Conservation (phyloP, 2,797 vertebrate genomes). For the Heliangelus exortis region DNA sequence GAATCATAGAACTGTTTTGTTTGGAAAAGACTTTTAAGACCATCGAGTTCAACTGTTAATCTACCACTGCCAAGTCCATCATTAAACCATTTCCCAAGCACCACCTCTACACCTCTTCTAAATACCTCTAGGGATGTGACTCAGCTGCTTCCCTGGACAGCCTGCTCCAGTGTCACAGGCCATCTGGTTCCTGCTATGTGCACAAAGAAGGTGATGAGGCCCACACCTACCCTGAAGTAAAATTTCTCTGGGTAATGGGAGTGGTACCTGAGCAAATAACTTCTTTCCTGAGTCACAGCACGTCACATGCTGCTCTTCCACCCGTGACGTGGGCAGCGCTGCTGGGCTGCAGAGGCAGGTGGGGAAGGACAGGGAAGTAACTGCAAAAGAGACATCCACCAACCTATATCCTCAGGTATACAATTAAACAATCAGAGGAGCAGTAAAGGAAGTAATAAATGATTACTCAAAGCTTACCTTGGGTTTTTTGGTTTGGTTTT, state of each 20-base stretch:
- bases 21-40: too few relatives aligned
- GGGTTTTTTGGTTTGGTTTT: too few relatives aligned
- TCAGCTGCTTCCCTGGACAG: too few relatives aligned
- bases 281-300: not conserved
- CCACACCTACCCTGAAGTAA: not conserved
- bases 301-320: not conserved
- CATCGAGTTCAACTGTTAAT: too few relatives aligned
- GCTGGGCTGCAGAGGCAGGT: not conserved
- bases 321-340: not conserved
- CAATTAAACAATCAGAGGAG: not conserved
- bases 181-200: not conserved
- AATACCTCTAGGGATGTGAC: too few relatives aligned
- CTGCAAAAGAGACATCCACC: not conserved
- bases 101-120: too few relatives aligned
- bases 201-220: not conserved
- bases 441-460: not conserved
- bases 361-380: not conserved
- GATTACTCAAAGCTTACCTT: not conserved
- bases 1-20: too few relatives aligned
- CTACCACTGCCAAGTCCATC: too few relatives aligned
- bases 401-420: not conserved
- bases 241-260: not conserved
- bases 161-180: not conserved
- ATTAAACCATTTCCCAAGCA: too few relatives aligned
- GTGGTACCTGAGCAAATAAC: not conserved